These are phyloP conservation scores for Calliopum simillimum DNA, from an alignment of 2,888 invertebrate genomes.

Conservation along the genomic window DNA sequence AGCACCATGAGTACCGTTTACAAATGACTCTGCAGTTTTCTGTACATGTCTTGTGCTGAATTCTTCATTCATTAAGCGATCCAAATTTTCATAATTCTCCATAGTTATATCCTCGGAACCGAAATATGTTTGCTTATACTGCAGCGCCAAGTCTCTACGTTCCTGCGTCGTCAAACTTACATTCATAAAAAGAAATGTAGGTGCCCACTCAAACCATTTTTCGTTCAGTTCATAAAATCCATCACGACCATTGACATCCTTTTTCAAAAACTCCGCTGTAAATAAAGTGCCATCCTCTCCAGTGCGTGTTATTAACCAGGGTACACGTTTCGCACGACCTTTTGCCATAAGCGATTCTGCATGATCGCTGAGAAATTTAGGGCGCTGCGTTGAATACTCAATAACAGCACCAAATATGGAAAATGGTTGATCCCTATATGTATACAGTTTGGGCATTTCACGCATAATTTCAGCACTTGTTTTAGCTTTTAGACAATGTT, in stretches of 20 bases:
- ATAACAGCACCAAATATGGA: constrained; percentile 78
- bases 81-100: constrained; percentile 62
- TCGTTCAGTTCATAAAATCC: constrained; percentile 66
- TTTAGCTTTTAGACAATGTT: constrained; percentile 74
- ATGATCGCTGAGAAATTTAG: constrained; percentile 75
- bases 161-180: constrained; percentile 23
- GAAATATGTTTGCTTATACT: constrained; percentile 53
- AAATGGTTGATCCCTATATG: constrained; percentile 74
- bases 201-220: constrained; percentile 69
- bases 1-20: constrained; percentile 66
- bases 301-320: constrained; percentile 76
- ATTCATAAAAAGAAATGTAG: constrained; percentile 43
- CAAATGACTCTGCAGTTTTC: constrained; percentile 72
- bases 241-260: constrained; percentile 56
- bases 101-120: constrained; percentile 69
- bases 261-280: constrained; percentile 67
- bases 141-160: constrained; percentile 31
- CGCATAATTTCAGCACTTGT: constrained; percentile 73
- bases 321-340: constrained; percentile 71
- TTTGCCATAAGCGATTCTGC: constrained; percentile 70
- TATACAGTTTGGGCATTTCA: constrained; percentile 58
- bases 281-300: constrained; percentile 80
- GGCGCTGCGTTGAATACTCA: constrained; percentile 68
- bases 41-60: constrained; percentile 73
- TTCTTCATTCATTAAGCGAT: constrained; percentile 73